These are phyloP conservation scores for Neodiprion fabricii DNA, from an alignment of 1,140 invertebrate species.

Conservation along the genomic window DNA sequence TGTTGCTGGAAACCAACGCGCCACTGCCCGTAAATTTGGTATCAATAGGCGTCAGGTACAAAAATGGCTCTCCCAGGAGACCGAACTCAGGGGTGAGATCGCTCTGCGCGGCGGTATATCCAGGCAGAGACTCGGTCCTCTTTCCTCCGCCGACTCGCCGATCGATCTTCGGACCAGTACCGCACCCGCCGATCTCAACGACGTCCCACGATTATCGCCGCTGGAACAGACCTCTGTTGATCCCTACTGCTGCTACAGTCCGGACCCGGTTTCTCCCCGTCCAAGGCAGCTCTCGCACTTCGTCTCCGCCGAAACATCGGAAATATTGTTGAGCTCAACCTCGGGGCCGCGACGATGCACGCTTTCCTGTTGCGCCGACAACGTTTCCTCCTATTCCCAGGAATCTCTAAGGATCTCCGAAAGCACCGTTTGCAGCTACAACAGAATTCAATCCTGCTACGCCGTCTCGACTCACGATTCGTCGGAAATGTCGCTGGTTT, in stretches of 20 bases:
- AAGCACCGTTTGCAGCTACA: not conserved
- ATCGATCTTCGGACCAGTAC: constrained; percentile 56
- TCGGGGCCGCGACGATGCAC: constrained; percentile 26
- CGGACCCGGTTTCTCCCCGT: not conserved
- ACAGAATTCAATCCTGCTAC: not conserved
- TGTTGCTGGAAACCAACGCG: constrained; percentile 67
- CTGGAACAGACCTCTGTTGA: not conserved
- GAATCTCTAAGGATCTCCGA: not conserved
- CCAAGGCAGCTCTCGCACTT: not conserved
- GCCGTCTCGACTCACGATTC: not conserved
- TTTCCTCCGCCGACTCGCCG: constrained; percentile 52
- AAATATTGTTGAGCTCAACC: not conserved
- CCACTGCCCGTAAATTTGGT: constrained; percentile 68
- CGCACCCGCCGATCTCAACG: not conserved
- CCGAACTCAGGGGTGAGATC: constrained; percentile 57
- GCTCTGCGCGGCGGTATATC: constrained; percentile 46
- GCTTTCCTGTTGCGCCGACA: constrained; percentile 43
- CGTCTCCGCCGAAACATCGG: constrained; percentile 17
- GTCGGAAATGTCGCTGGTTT: not conserved
- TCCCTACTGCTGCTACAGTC: constrained; percentile 35
- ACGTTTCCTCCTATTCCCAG: not conserved
- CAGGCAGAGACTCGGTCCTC: constrained; percentile 48
- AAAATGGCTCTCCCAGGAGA: constrained; percentile 68
- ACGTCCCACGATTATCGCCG: not conserved
- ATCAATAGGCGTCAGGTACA: constrained; percentile 71